These are phyloP conservation scores for Corythornis vintsioides DNA, from an alignment of 2,113 vertebrate genomes.

Conservation along the genomic window DNA sequence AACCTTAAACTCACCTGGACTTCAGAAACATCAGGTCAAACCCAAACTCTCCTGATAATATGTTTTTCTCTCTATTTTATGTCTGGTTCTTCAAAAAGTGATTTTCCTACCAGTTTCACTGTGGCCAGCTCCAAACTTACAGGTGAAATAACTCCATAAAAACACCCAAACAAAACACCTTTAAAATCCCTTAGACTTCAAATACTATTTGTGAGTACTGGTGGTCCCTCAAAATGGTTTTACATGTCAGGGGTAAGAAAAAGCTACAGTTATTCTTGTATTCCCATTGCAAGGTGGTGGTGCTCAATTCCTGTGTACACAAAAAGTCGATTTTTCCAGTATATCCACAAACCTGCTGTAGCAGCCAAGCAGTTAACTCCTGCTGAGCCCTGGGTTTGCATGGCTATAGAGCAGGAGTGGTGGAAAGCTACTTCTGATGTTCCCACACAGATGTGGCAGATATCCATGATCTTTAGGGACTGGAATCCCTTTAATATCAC, in stretches of 20 bases:
- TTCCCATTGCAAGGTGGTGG: neutral
- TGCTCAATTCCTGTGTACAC: neutral
- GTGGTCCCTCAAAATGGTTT: neutral
- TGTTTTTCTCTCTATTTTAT: neutral
- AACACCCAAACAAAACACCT: neutral
- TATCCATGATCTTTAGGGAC: neutral
- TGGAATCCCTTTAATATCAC: neutral
- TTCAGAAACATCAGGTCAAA: neutral
- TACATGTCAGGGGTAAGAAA: neutral
- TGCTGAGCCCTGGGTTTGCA: neutral
- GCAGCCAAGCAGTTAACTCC: neutral
- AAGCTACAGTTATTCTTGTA: neutral
- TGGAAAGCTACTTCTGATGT: neutral
- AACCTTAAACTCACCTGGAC: neutral
- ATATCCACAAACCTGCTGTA: neutral
- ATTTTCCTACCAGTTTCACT: neutral
- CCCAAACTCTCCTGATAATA: neutral
- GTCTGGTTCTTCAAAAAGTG: neutral
- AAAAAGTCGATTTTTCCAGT: neutral
- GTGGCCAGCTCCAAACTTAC: neutral
- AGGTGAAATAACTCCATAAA: neutral
- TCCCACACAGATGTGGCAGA: neutral
- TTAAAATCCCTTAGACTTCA: neutral
- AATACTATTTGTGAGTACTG: neutral
- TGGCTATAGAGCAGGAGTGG: neutral